phyloP scores from a whole-genome alignment of 1,140 invertebrate genomes.

The Aleiodes sp. region DNA sequence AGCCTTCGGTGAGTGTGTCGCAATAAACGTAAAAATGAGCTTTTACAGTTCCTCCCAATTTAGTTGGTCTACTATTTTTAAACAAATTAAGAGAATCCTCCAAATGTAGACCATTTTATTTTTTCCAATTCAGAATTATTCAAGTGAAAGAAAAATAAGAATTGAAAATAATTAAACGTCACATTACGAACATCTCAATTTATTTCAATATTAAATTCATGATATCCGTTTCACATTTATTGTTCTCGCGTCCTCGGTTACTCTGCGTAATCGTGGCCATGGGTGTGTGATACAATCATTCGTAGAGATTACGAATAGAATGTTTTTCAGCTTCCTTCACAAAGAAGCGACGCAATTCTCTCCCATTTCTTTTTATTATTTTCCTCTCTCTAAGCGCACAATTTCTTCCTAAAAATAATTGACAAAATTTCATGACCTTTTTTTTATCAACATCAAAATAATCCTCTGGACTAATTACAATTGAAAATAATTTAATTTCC shows the following conservation, averaged over 20 bases:
- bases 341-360: neutral
- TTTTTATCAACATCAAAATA: too few relatives aligned
- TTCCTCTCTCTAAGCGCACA: too few relatives aligned
- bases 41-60: slow-evolving; percentile 19
- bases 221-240: slow-evolving; percentile 15
- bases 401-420: too few relatives aligned
- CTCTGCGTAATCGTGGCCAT: slow-evolving; percentile 12
- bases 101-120: neutral
- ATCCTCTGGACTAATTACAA: too few relatives aligned
- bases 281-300: slow-evolving; percentile 8
- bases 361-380: neutral
- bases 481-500: neutral
- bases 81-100: slow-evolving; percentile 17
- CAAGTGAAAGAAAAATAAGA: too few relatives aligned
- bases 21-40: slow-evolving; percentile 29
- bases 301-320: slow-evolving; percentile 1
- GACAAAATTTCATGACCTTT: too few relatives aligned
- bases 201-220: slow-evolving; percentile 12
- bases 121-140: neutral
- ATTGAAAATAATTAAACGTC: too few relatives aligned
- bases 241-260: neutral
- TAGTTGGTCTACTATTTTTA: slow-evolving; percentile 34
- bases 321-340: neutral
- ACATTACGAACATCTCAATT: neutral
- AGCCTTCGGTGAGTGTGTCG: slow-evolving; percentile 59